phyloP scores from a whole-genome alignment of 2,797 vertebrate species.

The Xenentodon cancila region DNA sequence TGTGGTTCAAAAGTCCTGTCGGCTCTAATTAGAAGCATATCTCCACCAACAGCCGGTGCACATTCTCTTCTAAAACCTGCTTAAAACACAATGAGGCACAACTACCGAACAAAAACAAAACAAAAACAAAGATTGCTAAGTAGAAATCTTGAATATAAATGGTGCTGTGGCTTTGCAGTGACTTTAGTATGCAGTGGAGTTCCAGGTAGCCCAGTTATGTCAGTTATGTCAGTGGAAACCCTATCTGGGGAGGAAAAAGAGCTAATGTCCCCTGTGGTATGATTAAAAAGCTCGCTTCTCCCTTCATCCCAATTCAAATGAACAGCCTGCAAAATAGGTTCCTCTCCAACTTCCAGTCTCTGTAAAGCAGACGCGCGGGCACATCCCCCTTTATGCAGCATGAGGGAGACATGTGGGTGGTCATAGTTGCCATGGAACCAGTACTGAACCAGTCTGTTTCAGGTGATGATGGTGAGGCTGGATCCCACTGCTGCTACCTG shows the following conservation, averaged over 20 bases:
- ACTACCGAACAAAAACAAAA: constrained; percentile 19
- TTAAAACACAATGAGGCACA: constrained; percentile 68
- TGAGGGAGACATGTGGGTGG: constrained; percentile 75
- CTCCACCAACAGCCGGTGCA: not conserved
- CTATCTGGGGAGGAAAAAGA: constrained; percentile 43
- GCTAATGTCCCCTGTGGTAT: constrained; percentile 61
- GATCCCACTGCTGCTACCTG: constrained; percentile 55
- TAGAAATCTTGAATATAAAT: constrained; percentile 6
- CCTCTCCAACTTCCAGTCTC: constrained; percentile 61
- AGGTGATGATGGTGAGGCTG: constrained; percentile 68
- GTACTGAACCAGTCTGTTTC: constrained; percentile 53
- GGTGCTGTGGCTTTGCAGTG: constrained; percentile 6
- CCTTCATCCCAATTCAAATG: constrained; percentile 54
- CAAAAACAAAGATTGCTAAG: not conserved
- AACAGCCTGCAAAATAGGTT: constrained; percentile 68
- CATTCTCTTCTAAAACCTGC: constrained; percentile 50
- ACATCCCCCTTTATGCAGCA: constrained; percentile 58
- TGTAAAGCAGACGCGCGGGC: constrained; percentile 10
- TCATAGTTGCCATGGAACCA: constrained; percentile 77
- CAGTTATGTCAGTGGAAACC: constrained; percentile 44
- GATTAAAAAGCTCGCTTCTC: constrained; percentile 61
- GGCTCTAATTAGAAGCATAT: constrained; percentile 33
- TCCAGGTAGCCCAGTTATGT: constrained; percentile 47
- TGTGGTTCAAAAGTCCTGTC: constrained; percentile 63
- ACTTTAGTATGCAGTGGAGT: constrained; percentile 25